Evolutionary conservation across 1,140 invertebrate genomes (phyloP).

Genomic region (Leptoteleia sp.): DNA sequence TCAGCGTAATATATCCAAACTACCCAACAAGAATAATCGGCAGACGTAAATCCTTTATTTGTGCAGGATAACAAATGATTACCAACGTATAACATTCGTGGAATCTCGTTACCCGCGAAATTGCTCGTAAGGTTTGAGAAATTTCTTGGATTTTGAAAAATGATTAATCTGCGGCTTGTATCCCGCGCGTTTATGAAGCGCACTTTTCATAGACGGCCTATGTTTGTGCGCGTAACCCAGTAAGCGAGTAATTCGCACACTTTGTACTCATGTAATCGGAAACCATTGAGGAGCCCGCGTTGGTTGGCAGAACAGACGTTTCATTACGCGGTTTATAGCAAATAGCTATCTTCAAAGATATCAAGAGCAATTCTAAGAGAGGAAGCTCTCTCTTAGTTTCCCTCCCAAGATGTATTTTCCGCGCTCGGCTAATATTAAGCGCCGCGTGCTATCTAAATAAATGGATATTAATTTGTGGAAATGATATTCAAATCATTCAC

Average conservation of each 20-base stretch:
- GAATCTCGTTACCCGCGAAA: too few relatives aligned
- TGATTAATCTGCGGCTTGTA: too few relatives aligned
- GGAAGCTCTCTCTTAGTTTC: neutral
- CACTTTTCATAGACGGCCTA: conserved; percentile 12
- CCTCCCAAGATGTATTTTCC: conserved; percentile 31
- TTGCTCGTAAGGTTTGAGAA: too few relatives aligned
- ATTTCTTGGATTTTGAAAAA: too few relatives aligned
- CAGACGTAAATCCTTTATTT: too few relatives aligned
- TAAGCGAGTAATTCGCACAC: conserved; percentile 51
- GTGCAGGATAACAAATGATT: too few relatives aligned
- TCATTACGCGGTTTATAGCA: conserved; percentile 44
- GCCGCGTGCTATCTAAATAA: conserved; percentile 6
- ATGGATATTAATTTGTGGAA: conserved; percentile 33
- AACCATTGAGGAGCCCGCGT: conserved; percentile 41
- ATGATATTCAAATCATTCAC: conserved; percentile 22
- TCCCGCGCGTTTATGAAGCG: neutral
- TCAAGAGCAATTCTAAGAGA: conserved; percentile 14
- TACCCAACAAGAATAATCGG: too few relatives aligned
- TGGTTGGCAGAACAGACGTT: conserved; percentile 37
- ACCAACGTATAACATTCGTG: too few relatives aligned
- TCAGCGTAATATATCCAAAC: too few relatives aligned
- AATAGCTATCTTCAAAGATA: conserved; percentile 31
- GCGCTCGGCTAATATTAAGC: conserved; percentile 29
- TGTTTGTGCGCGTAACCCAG: conserved; percentile 37
- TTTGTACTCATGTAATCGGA: conserved; percentile 51